Evolutionary conservation across 1,140 invertebrate genomes (phyloP).

Genomic region (Drosophila ironensis): DNA sequence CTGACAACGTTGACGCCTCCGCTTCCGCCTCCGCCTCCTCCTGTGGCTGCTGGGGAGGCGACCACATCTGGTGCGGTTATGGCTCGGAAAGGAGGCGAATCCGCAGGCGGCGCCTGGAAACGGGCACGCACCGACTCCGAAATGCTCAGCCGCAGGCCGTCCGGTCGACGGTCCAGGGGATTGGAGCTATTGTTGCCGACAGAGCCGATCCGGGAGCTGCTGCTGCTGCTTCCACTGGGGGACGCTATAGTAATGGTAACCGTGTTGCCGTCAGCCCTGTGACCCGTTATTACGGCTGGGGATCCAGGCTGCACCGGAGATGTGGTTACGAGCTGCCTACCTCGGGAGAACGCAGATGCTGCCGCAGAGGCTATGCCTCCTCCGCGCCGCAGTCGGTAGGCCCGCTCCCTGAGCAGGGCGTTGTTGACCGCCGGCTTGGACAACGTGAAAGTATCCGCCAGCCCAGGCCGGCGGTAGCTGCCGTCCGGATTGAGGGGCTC

Average conservation of each 20-base stretch:
- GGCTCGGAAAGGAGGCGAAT: neutral
- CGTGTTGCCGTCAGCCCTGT: too few relatives aligned
- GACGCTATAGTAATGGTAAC: too few relatives aligned
- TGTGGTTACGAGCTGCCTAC: too few relatives aligned
- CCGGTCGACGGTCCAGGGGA: neutral
- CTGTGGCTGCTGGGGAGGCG: neutral
- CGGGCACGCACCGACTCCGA: neutral
- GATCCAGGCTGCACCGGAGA: too few relatives aligned
- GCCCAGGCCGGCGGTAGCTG: slow-evolving; percentile 34
- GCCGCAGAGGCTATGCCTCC: neutral
- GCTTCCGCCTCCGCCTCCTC: neutral
- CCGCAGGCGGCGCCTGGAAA: neutral
- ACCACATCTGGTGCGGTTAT: neutral
- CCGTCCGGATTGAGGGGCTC: slow-evolving; percentile 63
- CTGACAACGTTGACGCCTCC: neutral
- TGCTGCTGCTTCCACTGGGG: too few relatives aligned
- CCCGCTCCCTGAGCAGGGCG: slow-evolving; percentile 6
- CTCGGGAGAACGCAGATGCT: neutral
- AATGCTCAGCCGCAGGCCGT: neutral
- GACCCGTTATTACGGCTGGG: too few relatives aligned
- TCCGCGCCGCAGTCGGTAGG: neutral
- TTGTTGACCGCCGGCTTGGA: neutral
- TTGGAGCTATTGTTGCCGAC: too few relatives aligned
- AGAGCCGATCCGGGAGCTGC: too few relatives aligned
- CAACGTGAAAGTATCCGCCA: neutral